Percentiles rank a stretch among this genome's conserved stretches.
These are phyloP conservation scores for Dendrocopos noguchii DNA, from an alignment of 2,113 vertebrate genomes.

Conservation along the genomic window DNA sequence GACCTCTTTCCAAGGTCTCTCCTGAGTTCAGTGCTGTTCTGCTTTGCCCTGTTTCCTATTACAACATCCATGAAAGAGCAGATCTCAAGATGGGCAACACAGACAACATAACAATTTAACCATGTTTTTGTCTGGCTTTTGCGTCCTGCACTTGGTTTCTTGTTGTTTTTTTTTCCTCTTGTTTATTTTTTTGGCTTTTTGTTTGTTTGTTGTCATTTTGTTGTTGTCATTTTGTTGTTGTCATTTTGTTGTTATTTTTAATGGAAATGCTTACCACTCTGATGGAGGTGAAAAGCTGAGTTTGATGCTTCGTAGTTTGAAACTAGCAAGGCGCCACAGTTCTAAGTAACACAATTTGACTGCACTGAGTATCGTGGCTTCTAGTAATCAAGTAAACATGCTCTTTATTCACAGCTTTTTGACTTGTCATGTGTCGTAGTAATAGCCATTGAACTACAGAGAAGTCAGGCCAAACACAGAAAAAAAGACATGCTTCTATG, in stretches of 20 bases:
- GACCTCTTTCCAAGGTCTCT: neutral
- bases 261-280: neutral
- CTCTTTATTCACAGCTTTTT: neutral
- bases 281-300: neutral
- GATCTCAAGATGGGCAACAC: neutral
- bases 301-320: neutral
- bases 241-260: neutral
- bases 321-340: neutral
- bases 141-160: neutral
- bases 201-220: neutral
- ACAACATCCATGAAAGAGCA: neutral
- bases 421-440: neutral
- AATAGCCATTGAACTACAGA: neutral
- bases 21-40: neutral
- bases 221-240: neutral
- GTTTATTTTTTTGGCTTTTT: neutral
- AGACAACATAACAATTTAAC: rapidly evolving
- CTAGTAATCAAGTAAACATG: neutral
- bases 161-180: neutral
- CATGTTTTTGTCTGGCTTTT: neutral
- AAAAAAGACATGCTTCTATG: neutral
- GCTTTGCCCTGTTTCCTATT: neutral
- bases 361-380: neutral
- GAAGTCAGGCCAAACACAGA: neutral
- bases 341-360: neutral